Evolutionary conservation across 2,888 invertebrate species (phyloP).

Genomic region (Epirrita christyi): DNA sequence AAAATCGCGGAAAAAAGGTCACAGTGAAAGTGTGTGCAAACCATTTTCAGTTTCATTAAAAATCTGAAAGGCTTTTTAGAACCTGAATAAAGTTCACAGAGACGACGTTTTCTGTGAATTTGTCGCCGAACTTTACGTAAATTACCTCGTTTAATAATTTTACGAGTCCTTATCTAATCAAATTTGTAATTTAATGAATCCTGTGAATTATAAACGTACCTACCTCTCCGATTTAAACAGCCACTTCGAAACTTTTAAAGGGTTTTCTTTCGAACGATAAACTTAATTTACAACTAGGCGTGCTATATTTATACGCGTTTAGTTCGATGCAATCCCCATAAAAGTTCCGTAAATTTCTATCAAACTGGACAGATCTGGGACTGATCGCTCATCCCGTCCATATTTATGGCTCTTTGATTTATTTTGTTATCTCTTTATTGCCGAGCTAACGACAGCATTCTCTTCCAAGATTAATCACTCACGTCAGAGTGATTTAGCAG

Average conservation of each 20-base stretch:
- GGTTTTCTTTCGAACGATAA: slow-evolving; percentile 65
- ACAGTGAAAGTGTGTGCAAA: too few species aligned
- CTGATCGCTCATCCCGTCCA: slow-evolving; percentile 77
- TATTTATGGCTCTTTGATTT: slow-evolving; percentile 83
- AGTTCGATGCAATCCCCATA: slow-evolving; percentile 70
- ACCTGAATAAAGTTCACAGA: slow-evolving; percentile 6
- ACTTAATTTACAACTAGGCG: slow-evolving; percentile 71
- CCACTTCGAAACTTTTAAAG: slow-evolving; percentile 43
- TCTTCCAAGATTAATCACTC: slow-evolving; percentile 81
- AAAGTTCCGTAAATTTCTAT: slow-evolving; percentile 77
- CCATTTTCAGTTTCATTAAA: too few species aligned
- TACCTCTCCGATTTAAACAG: slow-evolving; percentile 36
- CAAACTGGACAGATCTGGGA: slow-evolving; percentile 70
- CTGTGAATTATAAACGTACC: slow-evolving; percentile 53
- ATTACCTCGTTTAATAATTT: slow-evolving; percentile 44
- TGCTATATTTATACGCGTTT: slow-evolving; percentile 73
- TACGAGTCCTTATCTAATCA: slow-evolving; percentile 37
- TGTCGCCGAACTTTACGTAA: slow-evolving; percentile 52
- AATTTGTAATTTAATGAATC: slow-evolving; percentile 52
- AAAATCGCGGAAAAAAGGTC: too few species aligned
- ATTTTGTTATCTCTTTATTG: slow-evolving; percentile 84
- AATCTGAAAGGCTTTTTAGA: background rate
- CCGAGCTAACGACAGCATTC: slow-evolving; percentile 82
- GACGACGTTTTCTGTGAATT: slow-evolving; percentile 48
- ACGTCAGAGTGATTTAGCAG: slow-evolving; percentile 83